These are phyloP conservation scores for Megaceryle maxima DNA, from an alignment of 2,113 vertebrate species.

Conservation along the genomic window DNA sequence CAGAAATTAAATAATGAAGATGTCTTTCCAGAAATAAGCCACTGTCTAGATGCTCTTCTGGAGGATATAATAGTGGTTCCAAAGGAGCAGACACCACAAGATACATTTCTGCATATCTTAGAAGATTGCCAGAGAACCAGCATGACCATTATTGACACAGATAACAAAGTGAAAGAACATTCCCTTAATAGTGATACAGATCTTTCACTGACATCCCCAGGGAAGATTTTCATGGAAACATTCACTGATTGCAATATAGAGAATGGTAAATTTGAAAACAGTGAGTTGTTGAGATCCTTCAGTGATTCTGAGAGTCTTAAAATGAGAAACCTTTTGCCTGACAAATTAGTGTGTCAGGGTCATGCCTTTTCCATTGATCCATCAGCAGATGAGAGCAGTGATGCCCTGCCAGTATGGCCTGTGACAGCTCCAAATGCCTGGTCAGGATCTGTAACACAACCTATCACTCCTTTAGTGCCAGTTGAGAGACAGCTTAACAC, in stretches of 20 bases:
- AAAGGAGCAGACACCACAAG: slow-evolving; percentile 2
- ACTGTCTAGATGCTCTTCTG: not conserved
- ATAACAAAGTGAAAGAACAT: slow-evolving; percentile 10
- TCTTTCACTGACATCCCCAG: not conserved
- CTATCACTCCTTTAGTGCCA: not conserved
- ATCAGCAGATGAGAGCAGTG: slow-evolving; percentile 1
- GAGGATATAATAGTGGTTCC: not conserved
- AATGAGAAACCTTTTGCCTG: not conserved
- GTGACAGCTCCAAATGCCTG: slow-evolving; percentile 27
- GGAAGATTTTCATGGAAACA: not conserved
- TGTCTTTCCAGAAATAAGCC: slow-evolving; percentile 33
- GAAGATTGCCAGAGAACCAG: not conserved
- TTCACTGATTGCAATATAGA: not conserved
- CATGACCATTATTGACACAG: not conserved
- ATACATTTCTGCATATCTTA: not conserved
- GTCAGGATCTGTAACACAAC: not conserved
- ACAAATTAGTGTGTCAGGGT: not conserved
- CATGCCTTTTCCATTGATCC: not conserved
- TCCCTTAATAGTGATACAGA: not conserved
- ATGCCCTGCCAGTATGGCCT: slow-evolving; percentile 11
- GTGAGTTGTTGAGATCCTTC: not conserved
- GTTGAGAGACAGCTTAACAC: not conserved
- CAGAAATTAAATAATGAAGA: slow-evolving; percentile 19
- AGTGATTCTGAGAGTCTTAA: slow-evolving; percentile 4
- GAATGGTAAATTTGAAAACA: not conserved